These are phyloP conservation scores for Leptosomus discolor DNA, from an alignment of 2,113 vertebrate genomes.

Conservation along the genomic window DNA sequence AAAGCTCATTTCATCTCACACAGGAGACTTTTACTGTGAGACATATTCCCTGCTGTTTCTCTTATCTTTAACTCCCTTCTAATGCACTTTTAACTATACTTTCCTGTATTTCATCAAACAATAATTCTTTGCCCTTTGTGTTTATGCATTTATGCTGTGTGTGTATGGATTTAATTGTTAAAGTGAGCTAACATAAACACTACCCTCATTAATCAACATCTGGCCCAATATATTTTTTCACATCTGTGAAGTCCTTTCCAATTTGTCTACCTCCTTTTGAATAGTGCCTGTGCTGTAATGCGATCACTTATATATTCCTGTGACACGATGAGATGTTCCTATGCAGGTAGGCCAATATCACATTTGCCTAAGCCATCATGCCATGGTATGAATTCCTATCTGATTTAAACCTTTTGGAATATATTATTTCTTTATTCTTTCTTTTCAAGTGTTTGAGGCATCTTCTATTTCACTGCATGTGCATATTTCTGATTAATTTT, in stretches of 20 bases:
- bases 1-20: background rate
- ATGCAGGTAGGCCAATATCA: background rate
- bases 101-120: constrained; percentile 4
- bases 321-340: background rate
- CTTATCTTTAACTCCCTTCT: background rate
- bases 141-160: background rate
- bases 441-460: background rate
- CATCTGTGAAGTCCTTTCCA: constrained; percentile 22
- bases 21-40: background rate
- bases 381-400: background rate
- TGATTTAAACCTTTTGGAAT: background rate
- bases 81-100: background rate
- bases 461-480: background rate
- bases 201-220: constrained; percentile 32
- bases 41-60: background rate
- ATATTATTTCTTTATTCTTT: background rate
- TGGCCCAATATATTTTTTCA: constrained; percentile 6
- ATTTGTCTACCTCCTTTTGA: constrained; percentile 3
- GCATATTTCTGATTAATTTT: background rate
- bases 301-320: background rate
- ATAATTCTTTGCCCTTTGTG: background rate
- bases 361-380: background rate
- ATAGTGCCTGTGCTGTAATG: background rate
- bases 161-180: constrained; percentile 22
- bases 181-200: background rate